Base-by-base conservation (phyloP, 2,888 invertebrate genomes). In the Agelastica alni region DNA sequence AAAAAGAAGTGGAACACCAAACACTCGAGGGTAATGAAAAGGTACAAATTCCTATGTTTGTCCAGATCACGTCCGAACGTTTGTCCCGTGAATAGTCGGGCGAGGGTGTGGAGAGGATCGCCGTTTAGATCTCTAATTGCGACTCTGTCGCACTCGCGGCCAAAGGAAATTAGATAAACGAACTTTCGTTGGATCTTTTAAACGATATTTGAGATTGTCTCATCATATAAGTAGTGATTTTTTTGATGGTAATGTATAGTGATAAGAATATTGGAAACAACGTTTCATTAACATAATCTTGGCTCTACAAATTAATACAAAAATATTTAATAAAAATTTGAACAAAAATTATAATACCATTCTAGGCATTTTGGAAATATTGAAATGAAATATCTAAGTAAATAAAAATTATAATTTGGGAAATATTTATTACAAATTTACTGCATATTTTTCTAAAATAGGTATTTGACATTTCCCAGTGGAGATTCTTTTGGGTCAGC, bases 91-190 rank as follows among this genome's bases (percentile, higher is more conserved):
- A 69, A 70, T 64, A 64, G 61, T 48, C 55, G 45, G 53, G 41
- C 28, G 66, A 62, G 63, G 64, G 65, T 64, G 65, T 59, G 59
- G 51, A 62, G 67, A 66, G 68, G 69, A 68, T 64, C 64, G 66
- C 67, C 73, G 68, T 72, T 74, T 74, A 72, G 67, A 68, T 62
- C 70, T 67, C 73, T 74, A 74, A 74, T 74, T 74, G 73, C 68
- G 58, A 67, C 69, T 70, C 65, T 71, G 72, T 73, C 73, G 69
- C 72, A 68, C 68, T 68, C 70, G 69, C 69, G 69, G 69, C 65
- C 70, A 69, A 69, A 72, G 73, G 74, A 74, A 74, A 74, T 72
- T 70, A 72, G 73, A 73, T 74, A 73, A 73, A 73, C 71, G 73
- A 72, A 73, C 66, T 64, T 59, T 59, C 63, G 70, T 16, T 12